These are phyloP conservation scores for Tipula helvola DNA, from an alignment of 2,888 invertebrate genomes.

Conservation along the genomic window DNA sequence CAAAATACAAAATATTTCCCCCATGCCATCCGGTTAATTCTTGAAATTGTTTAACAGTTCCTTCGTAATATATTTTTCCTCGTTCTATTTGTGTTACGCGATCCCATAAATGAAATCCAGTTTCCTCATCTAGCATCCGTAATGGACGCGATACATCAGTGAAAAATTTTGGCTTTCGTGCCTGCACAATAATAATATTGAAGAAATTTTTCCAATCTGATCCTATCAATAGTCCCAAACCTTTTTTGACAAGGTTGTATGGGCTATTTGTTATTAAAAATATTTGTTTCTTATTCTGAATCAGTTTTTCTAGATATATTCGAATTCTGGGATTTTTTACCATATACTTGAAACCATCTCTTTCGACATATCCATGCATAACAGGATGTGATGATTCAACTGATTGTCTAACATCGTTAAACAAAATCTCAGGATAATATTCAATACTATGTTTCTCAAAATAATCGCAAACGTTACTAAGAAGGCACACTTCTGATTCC, in stretches of 20 bases:
- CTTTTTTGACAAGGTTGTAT: conserved; percentile 88
- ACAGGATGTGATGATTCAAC: conserved; percentile 77
- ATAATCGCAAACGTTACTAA: conserved; percentile 89
- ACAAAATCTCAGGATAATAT: conserved; percentile 91
- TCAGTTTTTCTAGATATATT: conserved; percentile 62
- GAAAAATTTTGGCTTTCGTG: conserved; percentile 93
- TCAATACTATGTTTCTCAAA: conserved; percentile 80
- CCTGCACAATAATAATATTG: conserved; percentile 89
- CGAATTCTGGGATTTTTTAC: conserved; percentile 60
- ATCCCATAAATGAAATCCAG: conserved; percentile 81
- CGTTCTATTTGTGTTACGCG: conserved; percentile 74
- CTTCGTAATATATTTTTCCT: conserved; percentile 86
- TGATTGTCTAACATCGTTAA: conserved; percentile 81
- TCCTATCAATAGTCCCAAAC: conserved; percentile 83
- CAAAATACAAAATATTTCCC: conserved; percentile 89
- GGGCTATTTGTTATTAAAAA: conserved; percentile 97
- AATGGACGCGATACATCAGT: conserved; percentile 85
- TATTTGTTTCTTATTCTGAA: conserved; percentile 65
- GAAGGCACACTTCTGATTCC: conserved; percentile 87
- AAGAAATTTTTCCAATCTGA: conserved; percentile 80
- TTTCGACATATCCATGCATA: conserved; percentile 77
- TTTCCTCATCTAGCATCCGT: conserved; percentile 69
- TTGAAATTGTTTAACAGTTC: conserved; percentile 83
- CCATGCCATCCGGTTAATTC: conserved; percentile 88
- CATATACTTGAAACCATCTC: conserved; percentile 68